A percentile compares a stretch with the other conserved stretches of the same genome.
These are phyloP conservation scores for Masnerella sp. DNA, from an alignment of 2,888 invertebrate species.

Conservation along the genomic window DNA sequence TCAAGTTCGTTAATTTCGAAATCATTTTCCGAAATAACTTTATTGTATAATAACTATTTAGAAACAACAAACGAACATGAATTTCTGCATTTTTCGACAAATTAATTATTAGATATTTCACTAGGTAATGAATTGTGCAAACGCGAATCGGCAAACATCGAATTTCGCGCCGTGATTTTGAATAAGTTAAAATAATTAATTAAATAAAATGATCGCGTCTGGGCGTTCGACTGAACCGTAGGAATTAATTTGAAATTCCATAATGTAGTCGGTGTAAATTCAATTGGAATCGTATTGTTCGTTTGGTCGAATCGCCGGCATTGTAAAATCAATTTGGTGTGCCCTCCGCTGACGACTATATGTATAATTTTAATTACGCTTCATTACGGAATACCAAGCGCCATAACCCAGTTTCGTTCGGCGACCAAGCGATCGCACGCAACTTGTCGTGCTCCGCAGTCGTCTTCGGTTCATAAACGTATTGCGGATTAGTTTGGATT, in stretches of 20 bases:
- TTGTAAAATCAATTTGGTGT: conserved; percentile 44
- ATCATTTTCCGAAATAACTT: no score
- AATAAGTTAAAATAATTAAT: neutral
- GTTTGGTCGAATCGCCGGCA: conserved; percentile 16
- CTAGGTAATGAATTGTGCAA: no score
- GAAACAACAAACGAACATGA: no score
- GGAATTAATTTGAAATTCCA: conserved; percentile 22
- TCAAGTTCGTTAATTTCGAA: no score
- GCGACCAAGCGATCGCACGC: conserved; percentile 66
- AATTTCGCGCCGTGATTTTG: no score
- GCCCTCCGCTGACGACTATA: conserved; percentile 27
- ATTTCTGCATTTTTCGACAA: no score
- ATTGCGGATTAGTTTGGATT: conserved; percentile 52
- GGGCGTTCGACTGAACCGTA: neutral
- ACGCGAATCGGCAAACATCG: no score
- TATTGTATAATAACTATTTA: no score
- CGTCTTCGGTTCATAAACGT: conserved; percentile 63
- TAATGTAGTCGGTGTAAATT: neutral
- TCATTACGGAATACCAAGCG: conserved; percentile 68
- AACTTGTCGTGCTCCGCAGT: conserved; percentile 71
- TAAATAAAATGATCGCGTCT: neutral
- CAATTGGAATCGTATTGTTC: conserved; percentile 4
- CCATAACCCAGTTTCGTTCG: conserved; percentile 67
- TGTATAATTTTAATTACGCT: conserved; percentile 63
- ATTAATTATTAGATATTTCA: no score